A percentile compares a stretch with the other conserved stretches of the same genome.
Conservation (phyloP, 2,113 vertebrate species). For the Neogale vison region DNA sequence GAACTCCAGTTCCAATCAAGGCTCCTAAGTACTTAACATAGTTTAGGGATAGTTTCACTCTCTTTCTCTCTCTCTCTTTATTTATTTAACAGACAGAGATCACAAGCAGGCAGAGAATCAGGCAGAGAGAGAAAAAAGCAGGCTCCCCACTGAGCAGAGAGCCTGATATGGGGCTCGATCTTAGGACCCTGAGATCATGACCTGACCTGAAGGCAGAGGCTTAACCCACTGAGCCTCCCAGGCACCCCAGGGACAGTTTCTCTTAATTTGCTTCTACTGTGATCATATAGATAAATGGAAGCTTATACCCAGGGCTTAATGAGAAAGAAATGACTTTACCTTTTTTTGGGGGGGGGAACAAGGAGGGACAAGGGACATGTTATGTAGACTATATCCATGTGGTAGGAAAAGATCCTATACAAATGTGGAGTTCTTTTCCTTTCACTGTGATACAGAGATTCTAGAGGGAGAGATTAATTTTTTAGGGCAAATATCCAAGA, state of each 20-base stretch:
- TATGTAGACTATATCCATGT: not conserved
- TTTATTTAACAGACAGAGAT: too few relatives aligned
- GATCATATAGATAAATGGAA: not conserved
- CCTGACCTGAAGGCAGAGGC: too few relatives aligned
- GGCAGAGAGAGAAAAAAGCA: too few relatives aligned
- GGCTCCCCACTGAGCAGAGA: too few relatives aligned
- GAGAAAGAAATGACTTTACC: not conserved
- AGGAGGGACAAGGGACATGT: not conserved
- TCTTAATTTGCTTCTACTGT: not conserved
- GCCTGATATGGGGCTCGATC: too few relatives aligned
- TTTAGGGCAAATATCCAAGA: not conserved
- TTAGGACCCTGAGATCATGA: too few relatives aligned
- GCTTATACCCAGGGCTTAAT: not conserved
- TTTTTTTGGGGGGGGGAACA: not conserved
- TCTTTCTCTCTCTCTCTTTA: too few relatives aligned
- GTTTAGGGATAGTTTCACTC: not conserved
- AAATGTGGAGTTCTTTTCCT: not conserved
- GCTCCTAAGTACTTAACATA: not conserved
- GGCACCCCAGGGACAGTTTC: not conserved
- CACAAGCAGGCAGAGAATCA: too few relatives aligned
- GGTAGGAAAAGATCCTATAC: not conserved
- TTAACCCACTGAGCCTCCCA: too few relatives aligned
- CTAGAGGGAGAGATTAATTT: not conserved
- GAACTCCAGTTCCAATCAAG: not conserved
- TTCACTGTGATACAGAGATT: not conserved